A percentile compares a stretch with the other conserved stretches of the same genome.
phyloP scores from a whole-genome alignment of 1,140 invertebrate genomes.

The Chionoecetes opilio region DNA sequence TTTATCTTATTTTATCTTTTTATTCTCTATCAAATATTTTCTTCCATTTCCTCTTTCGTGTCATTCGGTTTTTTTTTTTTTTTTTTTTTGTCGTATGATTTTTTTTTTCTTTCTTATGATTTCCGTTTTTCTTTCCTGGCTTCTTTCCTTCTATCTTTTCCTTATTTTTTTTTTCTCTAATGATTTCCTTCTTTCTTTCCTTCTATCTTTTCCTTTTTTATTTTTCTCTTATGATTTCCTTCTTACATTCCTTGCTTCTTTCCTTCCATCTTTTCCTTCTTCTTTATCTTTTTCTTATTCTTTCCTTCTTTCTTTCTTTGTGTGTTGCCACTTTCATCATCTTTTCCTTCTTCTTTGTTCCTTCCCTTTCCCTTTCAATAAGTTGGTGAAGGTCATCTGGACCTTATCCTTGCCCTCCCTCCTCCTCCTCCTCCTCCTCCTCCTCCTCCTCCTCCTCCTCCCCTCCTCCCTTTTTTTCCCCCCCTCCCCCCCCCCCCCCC shows the following conservation, averaged over 20 bases:
- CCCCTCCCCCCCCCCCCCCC: background rate
- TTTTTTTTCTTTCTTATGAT: background rate
- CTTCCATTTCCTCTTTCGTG: background rate
- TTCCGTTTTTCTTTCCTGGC: no score
- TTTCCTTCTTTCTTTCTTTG: background rate
- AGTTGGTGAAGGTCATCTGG: background rate
- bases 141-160: background rate
- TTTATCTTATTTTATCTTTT: background rate
- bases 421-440: background rate
- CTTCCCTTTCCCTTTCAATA: background rate
- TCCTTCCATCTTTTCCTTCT: background rate
- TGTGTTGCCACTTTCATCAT: background rate
- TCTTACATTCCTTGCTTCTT: background rate
- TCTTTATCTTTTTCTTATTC: background rate
- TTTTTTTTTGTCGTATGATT: background rate
- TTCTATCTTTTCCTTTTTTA: background rate
- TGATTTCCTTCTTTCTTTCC: background rate
- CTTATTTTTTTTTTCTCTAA: background rate
- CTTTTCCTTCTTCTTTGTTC: background rate
- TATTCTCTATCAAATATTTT: background rate
- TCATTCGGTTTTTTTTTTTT: background rate
- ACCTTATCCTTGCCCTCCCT: background rate
- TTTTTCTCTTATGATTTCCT: background rate
- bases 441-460: slow-evolving; percentile 22
- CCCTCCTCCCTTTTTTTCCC: background rate